Percentiles rank a stretch among this genome's conserved stretches.
phyloP scores from a whole-genome alignment of 1,140 invertebrate genomes.

The Drosophila paulistorum region DNA sequence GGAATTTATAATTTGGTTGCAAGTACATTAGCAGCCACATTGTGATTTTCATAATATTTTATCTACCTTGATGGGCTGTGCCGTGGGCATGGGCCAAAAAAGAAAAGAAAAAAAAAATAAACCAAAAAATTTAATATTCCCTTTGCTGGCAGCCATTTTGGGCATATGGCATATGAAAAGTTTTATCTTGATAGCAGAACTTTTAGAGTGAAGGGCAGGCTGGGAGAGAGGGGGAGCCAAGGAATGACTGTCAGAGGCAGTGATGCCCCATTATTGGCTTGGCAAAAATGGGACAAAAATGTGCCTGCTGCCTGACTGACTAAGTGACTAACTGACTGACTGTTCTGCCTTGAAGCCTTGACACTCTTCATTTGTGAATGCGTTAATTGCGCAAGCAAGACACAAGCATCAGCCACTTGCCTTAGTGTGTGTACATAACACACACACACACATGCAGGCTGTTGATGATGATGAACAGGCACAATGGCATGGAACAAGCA shows the following conservation, averaged over 20 bases:
- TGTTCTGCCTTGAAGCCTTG: slow-evolving; percentile 57
- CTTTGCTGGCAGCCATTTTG: slow-evolving; percentile 43
- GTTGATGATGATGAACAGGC: slow-evolving; percentile 74
- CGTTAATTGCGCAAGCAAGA: slow-evolving; percentile 72
- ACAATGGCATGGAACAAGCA: slow-evolving; percentile 76
- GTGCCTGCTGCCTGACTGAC: slow-evolving; percentile 29
- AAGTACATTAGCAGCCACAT: slow-evolving; percentile 10
- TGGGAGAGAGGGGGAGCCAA: slow-evolving; percentile 27
- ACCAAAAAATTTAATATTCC: slow-evolving; percentile 47
- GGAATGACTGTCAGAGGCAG: slow-evolving; percentile 11
- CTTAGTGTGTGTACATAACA: slow-evolving; percentile 36
- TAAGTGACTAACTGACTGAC: slow-evolving; percentile 47
- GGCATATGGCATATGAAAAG: slow-evolving; percentile 28
- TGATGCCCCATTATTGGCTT: slow-evolving; percentile 42
- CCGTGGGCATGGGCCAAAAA: background rate
- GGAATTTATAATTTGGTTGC: slow-evolving; percentile 13
- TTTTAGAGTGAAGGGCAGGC: slow-evolving; percentile 27
- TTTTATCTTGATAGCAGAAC: slow-evolving; percentile 58
- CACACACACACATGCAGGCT: slow-evolving; percentile 33
- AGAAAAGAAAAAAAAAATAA: no score
- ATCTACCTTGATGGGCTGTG: slow-evolving; percentile 10
- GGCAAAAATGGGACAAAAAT: slow-evolving; percentile 21
- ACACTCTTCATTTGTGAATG: slow-evolving; percentile 81
- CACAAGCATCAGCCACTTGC: slow-evolving; percentile 40
- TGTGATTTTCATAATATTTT: slow-evolving; percentile 15